A percentile compares a stretch with the other conserved stretches of the same genome.
Conservation (phyloP, 2,888 invertebrate species). For the Chouioia cunea region DNA sequence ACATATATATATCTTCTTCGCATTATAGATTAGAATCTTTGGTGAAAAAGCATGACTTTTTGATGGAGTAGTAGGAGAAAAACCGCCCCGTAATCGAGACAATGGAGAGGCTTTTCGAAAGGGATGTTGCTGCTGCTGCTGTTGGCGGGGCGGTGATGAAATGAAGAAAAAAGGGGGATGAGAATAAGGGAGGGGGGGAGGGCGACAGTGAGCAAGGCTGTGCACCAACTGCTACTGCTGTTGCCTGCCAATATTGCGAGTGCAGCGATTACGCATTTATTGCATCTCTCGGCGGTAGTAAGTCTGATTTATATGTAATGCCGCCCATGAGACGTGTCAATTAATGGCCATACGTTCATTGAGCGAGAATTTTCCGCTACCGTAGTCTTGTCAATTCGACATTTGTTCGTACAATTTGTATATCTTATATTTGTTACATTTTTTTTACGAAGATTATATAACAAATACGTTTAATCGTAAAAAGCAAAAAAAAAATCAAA, state of each 20-base stretch:
- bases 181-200: conserved; percentile 23
- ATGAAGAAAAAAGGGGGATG: conserved; percentile 30
- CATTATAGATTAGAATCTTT: too few species aligned
- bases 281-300: conserved; percentile 9
- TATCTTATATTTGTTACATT: too few species aligned
- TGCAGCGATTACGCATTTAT: conserved; percentile 45
- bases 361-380: too few species aligned
- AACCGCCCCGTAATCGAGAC: conserved; percentile 36
- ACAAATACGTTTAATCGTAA: too few species aligned
- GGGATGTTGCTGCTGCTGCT: conserved; percentile 23
- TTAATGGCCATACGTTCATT: conserved; percentile 15
- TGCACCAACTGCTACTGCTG: conserved; percentile 17
- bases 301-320: conserved; percentile 38
- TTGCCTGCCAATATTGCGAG: conserved; percentile 24
- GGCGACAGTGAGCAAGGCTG: conserved; percentile 37
- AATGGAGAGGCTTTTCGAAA: conserved; percentile 28
- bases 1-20: too few species aligned
- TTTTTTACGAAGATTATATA: too few species aligned
- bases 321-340: conserved; percentile 29
- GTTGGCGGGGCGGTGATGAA: conserved; percentile 13
- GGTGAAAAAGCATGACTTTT: too few species aligned
- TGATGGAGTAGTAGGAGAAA: conserved; percentile 1
- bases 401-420: too few species aligned
- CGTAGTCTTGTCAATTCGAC: too few species aligned
- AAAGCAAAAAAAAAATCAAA: too few species aligned